These are phyloP conservation scores for Dendrophyllia cribrosa DNA, from an alignment of 64 coral and sea anemone genomes.

Conservation along the genomic window DNA sequence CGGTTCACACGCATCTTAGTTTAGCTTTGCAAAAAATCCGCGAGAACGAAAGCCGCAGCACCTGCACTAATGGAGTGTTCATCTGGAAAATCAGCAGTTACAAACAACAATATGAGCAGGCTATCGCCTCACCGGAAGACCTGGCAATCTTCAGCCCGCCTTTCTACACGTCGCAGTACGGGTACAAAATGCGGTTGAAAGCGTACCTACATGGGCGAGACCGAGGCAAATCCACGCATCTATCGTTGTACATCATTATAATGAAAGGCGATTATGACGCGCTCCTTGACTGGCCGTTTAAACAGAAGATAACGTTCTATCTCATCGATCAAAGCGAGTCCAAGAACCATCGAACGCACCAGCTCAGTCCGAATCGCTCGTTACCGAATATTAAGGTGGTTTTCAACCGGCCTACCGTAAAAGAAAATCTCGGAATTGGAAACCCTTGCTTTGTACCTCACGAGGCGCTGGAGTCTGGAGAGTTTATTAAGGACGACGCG, in stretches of 20 bases:
- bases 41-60: conserved; percentile 94
- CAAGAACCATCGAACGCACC: conserved; percentile 87
- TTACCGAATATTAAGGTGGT: conserved; percentile 98
- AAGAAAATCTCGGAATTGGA: conserved; percentile 97
- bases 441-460: conserved; percentile 98
- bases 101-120: conserved; percentile 81
- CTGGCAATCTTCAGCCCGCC: conserved; percentile 95
- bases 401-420: conserved; percentile 87
- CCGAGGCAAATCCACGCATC: conserved; percentile 88
- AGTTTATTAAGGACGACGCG: conserved; percentile 91
- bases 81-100: conserved; percentile 96
- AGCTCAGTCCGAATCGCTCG: conserved; percentile 92
- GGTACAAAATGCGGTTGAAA: conserved; percentile 95
- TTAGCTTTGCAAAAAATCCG: conserved; percentile 93
- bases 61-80: conserved; percentile 89
- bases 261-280: conserved; percentile 99
- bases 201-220: conserved; percentile 96
- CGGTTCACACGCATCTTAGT: conserved; percentile 87
- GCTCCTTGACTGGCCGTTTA: conserved; percentile 95
- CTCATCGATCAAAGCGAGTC: conserved; percentile 94
- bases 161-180: conserved; percentile 96
- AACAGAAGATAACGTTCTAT: conserved; percentile 98
- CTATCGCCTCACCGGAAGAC: conserved; percentile 84
- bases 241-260: conserved; percentile 97
- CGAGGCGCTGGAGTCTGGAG: conserved; percentile 80